phyloP scores from a whole-genome alignment of 1,140 invertebrate genomes.

The Euschistus heros region DNA sequence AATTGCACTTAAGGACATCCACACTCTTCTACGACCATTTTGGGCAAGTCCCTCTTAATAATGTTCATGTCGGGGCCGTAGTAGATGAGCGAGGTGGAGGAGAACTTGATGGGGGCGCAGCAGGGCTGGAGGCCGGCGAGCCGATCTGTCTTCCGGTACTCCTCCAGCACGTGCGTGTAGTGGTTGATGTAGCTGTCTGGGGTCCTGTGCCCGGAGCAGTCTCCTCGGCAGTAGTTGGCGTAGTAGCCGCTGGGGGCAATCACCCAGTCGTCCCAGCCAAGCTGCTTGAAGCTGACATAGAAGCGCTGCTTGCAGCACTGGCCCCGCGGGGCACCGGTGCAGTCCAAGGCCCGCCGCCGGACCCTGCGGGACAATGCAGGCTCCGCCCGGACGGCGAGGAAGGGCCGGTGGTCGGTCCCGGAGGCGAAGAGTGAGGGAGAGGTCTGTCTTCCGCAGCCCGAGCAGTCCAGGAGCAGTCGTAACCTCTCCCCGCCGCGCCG shows the following conservation, averaged over 20 bases:
- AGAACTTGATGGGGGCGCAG: slow-evolving; percentile 88
- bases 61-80: slow-evolving; percentile 83
- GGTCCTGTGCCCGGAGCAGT: slow-evolving; percentile 63
- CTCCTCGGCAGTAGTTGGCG: slow-evolving; percentile 88
- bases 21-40: slow-evolving; percentile 94
- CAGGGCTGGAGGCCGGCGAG: slow-evolving; percentile 71
- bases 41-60: slow-evolving; percentile 85
- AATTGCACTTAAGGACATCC: slow-evolving; percentile 55
- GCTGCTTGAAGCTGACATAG: slow-evolving; percentile 78
- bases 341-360: slow-evolving; percentile 69
- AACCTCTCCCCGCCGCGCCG: slow-evolving; percentile 45
- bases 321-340: slow-evolving; percentile 57
- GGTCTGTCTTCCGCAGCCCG: slow-evolving; percentile 63
- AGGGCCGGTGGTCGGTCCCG: slow-evolving; percentile 48
- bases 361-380: slow-evolving; percentile 46
- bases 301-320: slow-evolving; percentile 85
- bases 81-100: slow-evolving; percentile 85
- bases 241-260: slow-evolving; percentile 77
- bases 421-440: slow-evolving; percentile 35
- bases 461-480: slow-evolving; percentile 70
- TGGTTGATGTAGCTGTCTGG: slow-evolving; percentile 76
- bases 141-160: slow-evolving; percentile 65
- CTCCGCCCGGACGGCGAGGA: slow-evolving; percentile 72
- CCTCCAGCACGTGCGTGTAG: slow-evolving; percentile 81
- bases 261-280: slow-evolving; percentile 93